Percentiles rank a stretch among this genome's conserved stretches.
Evolutionary conservation across 2,888 invertebrate genomes (phyloP).

Genomic region (Dolichomitus sp.): DNA sequence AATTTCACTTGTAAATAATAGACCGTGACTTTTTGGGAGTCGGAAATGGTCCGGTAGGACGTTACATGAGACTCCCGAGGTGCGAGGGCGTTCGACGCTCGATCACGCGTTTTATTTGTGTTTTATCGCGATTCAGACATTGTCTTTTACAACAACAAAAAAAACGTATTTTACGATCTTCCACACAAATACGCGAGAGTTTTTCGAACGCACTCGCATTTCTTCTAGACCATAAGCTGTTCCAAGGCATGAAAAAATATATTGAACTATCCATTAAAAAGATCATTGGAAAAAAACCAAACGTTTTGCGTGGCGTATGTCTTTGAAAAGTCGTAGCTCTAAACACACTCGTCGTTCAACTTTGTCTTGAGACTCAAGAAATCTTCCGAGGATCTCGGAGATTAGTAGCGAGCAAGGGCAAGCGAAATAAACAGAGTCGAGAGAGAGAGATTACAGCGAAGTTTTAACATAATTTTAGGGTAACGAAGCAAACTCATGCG

Average conservation of each 20-base stretch:
- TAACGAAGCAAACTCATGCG: conserved; percentile 60
- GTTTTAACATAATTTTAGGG: conserved; percentile 63
- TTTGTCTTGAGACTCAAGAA: conserved; percentile 29
- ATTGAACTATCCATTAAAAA: conserved; percentile 46
- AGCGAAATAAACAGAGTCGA: conserved; percentile 8
- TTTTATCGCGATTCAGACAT: conserved; percentile 28
- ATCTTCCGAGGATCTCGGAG: conserved; percentile 30
- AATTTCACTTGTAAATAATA: conserved; percentile 65
- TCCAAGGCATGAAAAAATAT: conserved; percentile 54
- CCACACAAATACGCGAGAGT: conserved; percentile 19
- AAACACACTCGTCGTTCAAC: conserved; percentile 41
- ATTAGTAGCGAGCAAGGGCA: conserved; percentile 24
- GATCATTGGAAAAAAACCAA: conserved; percentile 29
- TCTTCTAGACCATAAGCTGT: conserved; percentile 55
- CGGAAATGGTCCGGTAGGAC: conserved; percentile 8
- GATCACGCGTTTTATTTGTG: conserved; percentile 20
- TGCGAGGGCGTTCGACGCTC: conserved; percentile 50
- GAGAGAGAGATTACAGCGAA: conserved; percentile 25
- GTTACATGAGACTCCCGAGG: conserved; percentile 35
- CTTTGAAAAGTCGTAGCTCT: conserved; percentile 41
- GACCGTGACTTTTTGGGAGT: conserved; percentile 58
- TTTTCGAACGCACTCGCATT: conserved; percentile 51
- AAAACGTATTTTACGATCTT: conserved; percentile 25
- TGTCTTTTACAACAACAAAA: not conserved
- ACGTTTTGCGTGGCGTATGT: conserved; percentile 39